Base-by-base conservation (phyloP, 2,888 invertebrate genomes). In the Thera britannica region DNA sequence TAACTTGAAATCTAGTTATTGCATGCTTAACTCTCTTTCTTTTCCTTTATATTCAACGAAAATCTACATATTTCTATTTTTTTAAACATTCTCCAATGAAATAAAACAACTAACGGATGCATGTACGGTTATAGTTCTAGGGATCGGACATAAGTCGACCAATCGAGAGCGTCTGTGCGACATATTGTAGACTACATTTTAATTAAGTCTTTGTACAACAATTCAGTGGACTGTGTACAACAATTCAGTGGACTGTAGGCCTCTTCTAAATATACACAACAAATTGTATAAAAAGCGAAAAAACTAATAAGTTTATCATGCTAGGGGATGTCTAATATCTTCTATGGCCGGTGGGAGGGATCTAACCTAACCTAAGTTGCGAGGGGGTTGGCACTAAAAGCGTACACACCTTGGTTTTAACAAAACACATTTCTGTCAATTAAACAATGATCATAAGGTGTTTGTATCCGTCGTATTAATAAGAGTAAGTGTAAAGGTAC, bases 341-440 rank as follows among this genome's bases (percentile, higher is more conserved):
- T 57, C 61, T 51, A 52, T 48, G 71, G 56, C 58, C 36, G 11
- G 71, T 71, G 73, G 70, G 23, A 23, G 23, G 60, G 54, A 59
- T 35, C 62, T 67, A 65, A 61, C 62, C 71, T 75, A 72, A 64
- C 71, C 70, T 68, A 73, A 49, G 46, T 73, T 73, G 73, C 72
- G 52, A 67, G 41, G 70, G 44, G 72, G 61, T 44, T 70, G 62
- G 67, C 75, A 62, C 70, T 72, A 73, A 46, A 70, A 55, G 67
- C 72, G 58, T 58, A 58, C 38, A 23, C 46, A 61, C 12, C n/a
- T 23, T 48, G 46, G 65, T 61, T 66, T 65, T 66, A 66, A 71
- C 68, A 66, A 71, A 58, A 61, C 55, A 11, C 61, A 64, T 34
- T 60, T 56, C 34, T 11, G n/a, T 35, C 12, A 3, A 62, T 6